Base-by-base conservation (phyloP, 35 echinoderm and acorn worm genomes). In the Patiria miniata region DNA sequence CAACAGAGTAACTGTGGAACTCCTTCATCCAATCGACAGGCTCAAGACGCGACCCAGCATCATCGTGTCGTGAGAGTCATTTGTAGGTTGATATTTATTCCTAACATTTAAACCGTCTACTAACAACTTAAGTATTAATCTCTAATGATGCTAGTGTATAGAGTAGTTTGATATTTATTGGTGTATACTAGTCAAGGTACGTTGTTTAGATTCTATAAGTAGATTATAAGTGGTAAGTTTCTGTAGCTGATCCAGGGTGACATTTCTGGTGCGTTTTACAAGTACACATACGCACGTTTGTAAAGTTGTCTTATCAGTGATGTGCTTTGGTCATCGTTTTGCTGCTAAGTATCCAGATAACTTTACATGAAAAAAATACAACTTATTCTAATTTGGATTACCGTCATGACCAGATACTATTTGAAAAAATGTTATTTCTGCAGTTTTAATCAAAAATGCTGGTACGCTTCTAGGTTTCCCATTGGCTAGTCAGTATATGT, bases 21-120 rank as follows among this genome's bases (percentile, higher is more conserved):
- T 95, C 23, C 89, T 95, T n/a, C 93, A 95, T 57, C 93, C 93
- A 3, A 80, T 95, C 5, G 89, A 95, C 77, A 95, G 85, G 89
- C 88, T 95, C 36, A 92, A 90, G 19, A 91, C 93, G 7, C 51
- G 93, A 68, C 89, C 93, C 8, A 89, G 93, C 80, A 95, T 95
- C 55, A 95, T 91, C 28, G 93, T 95, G 5, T 95, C 93, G 34
- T 95, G 86, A 95, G 90, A 37, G 33, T 37, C 16, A 18, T 37
- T 90, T 51, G 54, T 34, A 40, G 15, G 32, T 54, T 55, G 23
- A 8, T 73, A 73, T 73, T 73, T 73, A 73, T 73, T 73, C 65
- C 34, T 73, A 73, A 73, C 18, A 73, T 73, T n/a, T 73, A 73
- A 5, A 22, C 23, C 65, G 10, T 32, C 21, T 32, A 73, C 65